Percentiles rank a stretch among this genome's conserved stretches.
Conservation (phyloP, 1,140 invertebrate species). For the Drosophila pruinosa region DNA sequence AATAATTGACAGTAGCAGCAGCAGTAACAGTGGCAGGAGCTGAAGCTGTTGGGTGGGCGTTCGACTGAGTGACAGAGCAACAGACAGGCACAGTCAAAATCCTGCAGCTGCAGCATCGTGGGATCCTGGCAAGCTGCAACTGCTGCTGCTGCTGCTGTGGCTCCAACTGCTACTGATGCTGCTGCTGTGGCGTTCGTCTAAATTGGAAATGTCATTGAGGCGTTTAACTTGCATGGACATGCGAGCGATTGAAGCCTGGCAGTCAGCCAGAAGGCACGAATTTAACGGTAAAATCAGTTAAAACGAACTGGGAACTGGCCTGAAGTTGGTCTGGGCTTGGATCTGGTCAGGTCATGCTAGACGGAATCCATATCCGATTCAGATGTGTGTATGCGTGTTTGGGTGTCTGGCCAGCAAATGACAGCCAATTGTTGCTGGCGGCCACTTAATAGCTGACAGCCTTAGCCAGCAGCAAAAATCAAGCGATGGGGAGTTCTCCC, state of each 20-base stretch:
- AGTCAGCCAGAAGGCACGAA: conserved; percentile 26
- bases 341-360: conserved; percentile 5
- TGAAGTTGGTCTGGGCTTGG: neutral
- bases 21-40: neutral
- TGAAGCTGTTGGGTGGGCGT: conserved; percentile 19
- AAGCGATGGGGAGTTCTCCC: conserved; percentile 13
- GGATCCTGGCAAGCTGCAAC: conserved; percentile 23
- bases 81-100: conserved; percentile 64
- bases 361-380: conserved; percentile 21
- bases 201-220: conserved; percentile 81
- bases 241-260: conserved; percentile 36
- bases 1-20: conserved; percentile 67
- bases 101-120: conserved; percentile 28
- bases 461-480: conserved; percentile 11
- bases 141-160: neutral
- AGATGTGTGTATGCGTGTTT: neutral
- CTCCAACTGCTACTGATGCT: neutral
- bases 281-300: conserved; percentile 46
- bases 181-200: conserved; percentile 48
- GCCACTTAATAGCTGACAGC: conserved; percentile 61
- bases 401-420: conserved; percentile 60
- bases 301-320: conserved; percentile 25
- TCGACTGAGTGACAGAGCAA: conserved; percentile 64
- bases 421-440: conserved; percentile 77
- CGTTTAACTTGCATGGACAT: conserved; percentile 73